These are phyloP conservation scores for Acromyrmex charruanus DNA, from an alignment of 1,140 invertebrate genomes.

Conservation along the genomic window DNA sequence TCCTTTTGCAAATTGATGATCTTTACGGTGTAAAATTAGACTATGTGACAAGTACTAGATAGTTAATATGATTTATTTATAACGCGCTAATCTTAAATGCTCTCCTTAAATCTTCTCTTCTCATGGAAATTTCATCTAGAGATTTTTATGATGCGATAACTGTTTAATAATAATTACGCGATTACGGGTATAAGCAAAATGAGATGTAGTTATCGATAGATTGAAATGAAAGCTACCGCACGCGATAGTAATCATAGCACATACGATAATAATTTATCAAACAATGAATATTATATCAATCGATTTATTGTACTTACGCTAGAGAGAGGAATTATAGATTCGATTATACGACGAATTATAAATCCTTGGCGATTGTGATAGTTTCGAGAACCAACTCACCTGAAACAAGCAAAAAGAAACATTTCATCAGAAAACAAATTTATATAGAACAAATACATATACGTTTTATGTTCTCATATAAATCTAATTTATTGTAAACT, in stretches of 20 bases:
- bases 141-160: background rate
- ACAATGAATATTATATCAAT: conserved; percentile 19
- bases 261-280: background rate
- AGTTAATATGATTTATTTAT: conserved; percentile 3
- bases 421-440: conserved; percentile 34
- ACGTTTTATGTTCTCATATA: background rate
- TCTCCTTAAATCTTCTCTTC: background rate
- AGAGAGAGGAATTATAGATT: conserved; percentile 30
- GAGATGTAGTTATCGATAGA: background rate
- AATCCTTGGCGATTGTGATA: background rate
- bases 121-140: background rate
- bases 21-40: conserved; percentile 40
- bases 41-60: background rate
- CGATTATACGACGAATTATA: conserved; percentile 42
- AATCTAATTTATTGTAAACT: conserved; percentile 15
- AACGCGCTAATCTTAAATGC: background rate
- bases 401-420: conserved; percentile 65
- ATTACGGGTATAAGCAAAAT: conserved; percentile 22
- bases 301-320: conserved; percentile 35
- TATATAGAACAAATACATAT: background rate
- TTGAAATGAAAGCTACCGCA: conserved; percentile 24
- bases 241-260: background rate
- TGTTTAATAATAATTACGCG: background rate
- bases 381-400: conserved; percentile 61
- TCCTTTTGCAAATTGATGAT: conserved; percentile 33